Evolutionary conservation across 30 jellyfish, hydroid and myxozoan species (phyloP).

Genomic region (Rhopilema esculentum): DNA sequence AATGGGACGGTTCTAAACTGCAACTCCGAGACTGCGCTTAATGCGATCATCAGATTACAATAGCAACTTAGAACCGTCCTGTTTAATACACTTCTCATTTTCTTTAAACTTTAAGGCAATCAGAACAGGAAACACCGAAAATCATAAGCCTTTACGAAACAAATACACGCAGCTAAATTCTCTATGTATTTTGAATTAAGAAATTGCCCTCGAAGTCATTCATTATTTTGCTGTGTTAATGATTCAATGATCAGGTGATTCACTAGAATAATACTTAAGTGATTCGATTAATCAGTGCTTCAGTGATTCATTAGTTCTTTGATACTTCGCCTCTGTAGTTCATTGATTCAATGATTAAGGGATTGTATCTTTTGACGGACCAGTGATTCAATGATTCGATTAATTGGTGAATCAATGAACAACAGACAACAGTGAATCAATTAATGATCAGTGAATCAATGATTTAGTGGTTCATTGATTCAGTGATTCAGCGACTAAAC

Average conservation of each 20-base stretch:
- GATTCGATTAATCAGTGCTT: background rate
- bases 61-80: too few species aligned
- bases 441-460: background rate
- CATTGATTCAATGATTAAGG: background rate
- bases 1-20: too few species aligned
- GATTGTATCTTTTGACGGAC: background rate
- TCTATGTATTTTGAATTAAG: too few species aligned
- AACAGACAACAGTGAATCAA: background rate
- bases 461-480: background rate
- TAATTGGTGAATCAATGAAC: background rate
- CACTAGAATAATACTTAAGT: too few species aligned
- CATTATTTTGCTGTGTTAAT: background rate
- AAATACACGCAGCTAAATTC: too few species aligned
- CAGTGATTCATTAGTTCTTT: background rate
- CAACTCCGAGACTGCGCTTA: too few species aligned
- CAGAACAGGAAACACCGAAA: too few species aligned
- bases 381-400: background rate
- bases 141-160: too few species aligned
- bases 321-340: background rate
- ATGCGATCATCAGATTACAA: too few species aligned
- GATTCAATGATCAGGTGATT: background rate
- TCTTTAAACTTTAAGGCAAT: too few species aligned
- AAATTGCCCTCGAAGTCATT: background rate
- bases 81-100: too few species aligned
- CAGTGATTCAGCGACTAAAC: background rate